Percentiles rank a stretch among this genome's conserved stretches.
These are phyloP conservation scores for Blastomussa wellsi DNA, from an alignment of 92 coral and sea anemone genomes.

Conservation along the genomic window DNA sequence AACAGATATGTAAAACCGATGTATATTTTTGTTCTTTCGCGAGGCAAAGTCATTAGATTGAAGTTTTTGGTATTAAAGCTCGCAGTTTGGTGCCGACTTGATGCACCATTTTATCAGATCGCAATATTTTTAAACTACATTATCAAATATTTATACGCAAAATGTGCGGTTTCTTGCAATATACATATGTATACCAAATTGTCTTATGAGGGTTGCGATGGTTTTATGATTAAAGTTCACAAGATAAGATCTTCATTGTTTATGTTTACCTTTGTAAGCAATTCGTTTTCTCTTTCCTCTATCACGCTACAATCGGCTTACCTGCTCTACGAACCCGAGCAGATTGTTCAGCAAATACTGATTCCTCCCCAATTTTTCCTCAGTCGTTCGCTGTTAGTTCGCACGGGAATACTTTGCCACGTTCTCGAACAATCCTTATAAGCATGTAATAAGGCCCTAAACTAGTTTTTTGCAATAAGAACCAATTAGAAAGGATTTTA, in stretches of 20 bases:
- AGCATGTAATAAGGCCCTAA: neutral
- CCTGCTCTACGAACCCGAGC: too few relatives aligned
- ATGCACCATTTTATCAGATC: slow-evolving; percentile 1
- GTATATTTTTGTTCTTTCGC: neutral
- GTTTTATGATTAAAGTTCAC: slow-evolving; percentile 1
- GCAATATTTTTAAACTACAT: slow-evolving; percentile 19
- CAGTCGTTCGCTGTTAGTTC: neutral
- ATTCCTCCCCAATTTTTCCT: neutral
- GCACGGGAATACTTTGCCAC: neutral
- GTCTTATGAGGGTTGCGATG: slow-evolving; percentile 12
- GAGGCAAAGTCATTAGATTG: neutral
- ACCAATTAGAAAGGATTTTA: neutral
- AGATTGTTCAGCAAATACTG: neutral
- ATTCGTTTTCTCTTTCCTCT: neutral
- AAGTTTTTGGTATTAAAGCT: neutral
- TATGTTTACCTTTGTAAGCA: neutral
- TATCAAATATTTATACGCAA: slow-evolving; percentile 11
- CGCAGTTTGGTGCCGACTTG: neutral
- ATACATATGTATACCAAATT: neutral
- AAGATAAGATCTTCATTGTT: neutral
- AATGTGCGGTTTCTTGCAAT: slow-evolving; percentile 6
- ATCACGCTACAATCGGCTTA: neutral
- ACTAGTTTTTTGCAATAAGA: neutral
- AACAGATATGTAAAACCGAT: too few relatives aligned
- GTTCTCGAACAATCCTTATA: too few relatives aligned